Conservation (phyloP, 2,113 vertebrate genomes). For the Thamnophis sirtalis region DNA sequence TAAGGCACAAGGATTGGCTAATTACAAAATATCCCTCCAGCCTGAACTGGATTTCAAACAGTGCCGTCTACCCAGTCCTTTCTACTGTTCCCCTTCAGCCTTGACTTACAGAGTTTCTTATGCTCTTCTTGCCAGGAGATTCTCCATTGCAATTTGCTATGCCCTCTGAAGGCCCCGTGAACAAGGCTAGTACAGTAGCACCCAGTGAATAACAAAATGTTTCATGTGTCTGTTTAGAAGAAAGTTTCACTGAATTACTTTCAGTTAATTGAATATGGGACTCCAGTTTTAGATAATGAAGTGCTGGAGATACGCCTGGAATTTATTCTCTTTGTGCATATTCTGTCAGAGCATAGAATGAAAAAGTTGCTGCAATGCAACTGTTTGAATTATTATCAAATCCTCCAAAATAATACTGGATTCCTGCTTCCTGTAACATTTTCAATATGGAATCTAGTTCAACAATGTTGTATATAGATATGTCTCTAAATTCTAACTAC, state of each 20-base stretch:
- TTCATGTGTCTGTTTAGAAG: not conserved
- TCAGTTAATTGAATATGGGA: not conserved
- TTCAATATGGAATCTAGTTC: not conserved
- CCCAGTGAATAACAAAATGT: too few relatives aligned
- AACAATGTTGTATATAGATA: not conserved
- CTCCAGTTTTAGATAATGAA: not conserved
- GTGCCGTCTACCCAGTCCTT: not conserved
- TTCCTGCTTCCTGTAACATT: not conserved
- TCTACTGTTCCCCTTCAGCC: not conserved
- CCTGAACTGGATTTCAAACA: not conserved
- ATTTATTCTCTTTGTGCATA: not conserved
- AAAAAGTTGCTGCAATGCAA: not conserved
- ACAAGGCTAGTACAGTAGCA: not conserved
- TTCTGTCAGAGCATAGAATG: not conserved
- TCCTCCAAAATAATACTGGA: not conserved
- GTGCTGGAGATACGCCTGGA: not conserved
- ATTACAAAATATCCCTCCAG: constrained; percentile 12
- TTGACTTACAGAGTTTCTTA: not conserved
- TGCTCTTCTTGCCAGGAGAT: not conserved
- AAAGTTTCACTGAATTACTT: not conserved
- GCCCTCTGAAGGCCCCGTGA: not conserved
- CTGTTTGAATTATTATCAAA: not conserved
- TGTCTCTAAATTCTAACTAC: not conserved
- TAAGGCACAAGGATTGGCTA: not conserved
- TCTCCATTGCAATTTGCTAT: not conserved